Evolutionary conservation across 2,888 invertebrate genomes (phyloP).

Genomic region (Rhagonycha fulva): DNA sequence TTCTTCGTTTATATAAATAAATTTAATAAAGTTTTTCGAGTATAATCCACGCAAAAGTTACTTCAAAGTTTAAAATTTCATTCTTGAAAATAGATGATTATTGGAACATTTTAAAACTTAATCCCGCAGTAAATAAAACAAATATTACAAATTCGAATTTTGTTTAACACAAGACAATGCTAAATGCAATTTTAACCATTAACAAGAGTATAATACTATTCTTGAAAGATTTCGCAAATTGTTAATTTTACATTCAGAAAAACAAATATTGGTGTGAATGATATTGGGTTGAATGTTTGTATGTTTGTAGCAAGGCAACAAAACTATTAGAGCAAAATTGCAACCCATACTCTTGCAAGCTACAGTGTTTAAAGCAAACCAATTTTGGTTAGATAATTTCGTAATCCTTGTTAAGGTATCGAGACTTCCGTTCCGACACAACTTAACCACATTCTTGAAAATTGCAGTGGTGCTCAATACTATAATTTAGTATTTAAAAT

Average conservation of each 20-base stretch:
- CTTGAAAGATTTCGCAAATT: no score
- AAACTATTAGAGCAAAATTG: background rate
- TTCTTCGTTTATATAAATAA: background rate
- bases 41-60: background rate
- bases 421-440: background rate
- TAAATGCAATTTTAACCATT: no score
- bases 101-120: background rate
- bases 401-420: background rate
- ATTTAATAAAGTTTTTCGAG: background rate
- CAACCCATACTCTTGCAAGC: background rate
- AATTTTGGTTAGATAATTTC: background rate
- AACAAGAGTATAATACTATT: no score
- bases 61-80: background rate
- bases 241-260: no score
- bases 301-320: background rate
- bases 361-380: background rate
- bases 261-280: background rate
- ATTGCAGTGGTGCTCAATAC: background rate
- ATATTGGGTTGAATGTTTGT: background rate
- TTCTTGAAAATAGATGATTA: background rate
- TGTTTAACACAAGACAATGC: background rate
- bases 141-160: background rate
- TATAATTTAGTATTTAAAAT: background rate
- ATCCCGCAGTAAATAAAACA: background rate
- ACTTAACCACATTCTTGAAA: background rate